Conservation (phyloP, 1,140 invertebrate species). For the Stratiolaelaps scimitus region DNA sequence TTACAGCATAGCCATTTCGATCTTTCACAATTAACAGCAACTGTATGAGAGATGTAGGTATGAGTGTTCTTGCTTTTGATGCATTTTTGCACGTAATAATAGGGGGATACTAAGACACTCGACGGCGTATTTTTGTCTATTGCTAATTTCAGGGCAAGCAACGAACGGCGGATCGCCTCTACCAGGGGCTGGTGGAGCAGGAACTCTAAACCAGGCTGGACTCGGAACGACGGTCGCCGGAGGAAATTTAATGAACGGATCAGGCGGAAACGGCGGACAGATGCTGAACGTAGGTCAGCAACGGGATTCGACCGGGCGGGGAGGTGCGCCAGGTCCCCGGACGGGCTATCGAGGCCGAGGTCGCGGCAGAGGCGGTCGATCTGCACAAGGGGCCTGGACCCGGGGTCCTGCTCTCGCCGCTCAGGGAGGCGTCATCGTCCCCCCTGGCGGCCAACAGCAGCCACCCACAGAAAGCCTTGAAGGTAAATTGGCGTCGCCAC, state of each 20-base stretch:
- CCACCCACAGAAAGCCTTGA: too few species aligned
- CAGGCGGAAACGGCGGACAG: neutral
- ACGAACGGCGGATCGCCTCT: conserved; percentile 8
- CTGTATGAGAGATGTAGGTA: too few species aligned
- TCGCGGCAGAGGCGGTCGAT: conserved; percentile 33
- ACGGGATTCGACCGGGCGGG: neutral
- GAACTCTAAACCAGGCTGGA: neutral
- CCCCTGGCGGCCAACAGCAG: too few species aligned
- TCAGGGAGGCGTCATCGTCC: too few species aligned
- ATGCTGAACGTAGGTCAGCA: neutral
- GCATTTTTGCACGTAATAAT: too few species aligned
- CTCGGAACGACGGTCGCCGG: neutral
- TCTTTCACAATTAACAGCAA: too few species aligned
- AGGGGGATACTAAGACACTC: too few species aligned
- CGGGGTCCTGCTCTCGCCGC: conserved; percentile 29
- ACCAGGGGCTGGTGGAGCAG: neutral
- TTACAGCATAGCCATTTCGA: too few species aligned
- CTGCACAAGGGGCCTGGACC: conserved; percentile 32
- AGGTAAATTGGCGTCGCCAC: too few species aligned
- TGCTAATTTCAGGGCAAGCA: conserved; percentile 12
- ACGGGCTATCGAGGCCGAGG: conserved; percentile 36
- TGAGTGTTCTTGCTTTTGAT: too few species aligned
- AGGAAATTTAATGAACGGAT: conserved; percentile 19
- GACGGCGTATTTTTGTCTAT: too few species aligned
- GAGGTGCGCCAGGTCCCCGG: conserved; percentile 33